Base-by-base conservation (phyloP, 2,888 invertebrate genomes). In the Itoplectis maculator region DNA sequence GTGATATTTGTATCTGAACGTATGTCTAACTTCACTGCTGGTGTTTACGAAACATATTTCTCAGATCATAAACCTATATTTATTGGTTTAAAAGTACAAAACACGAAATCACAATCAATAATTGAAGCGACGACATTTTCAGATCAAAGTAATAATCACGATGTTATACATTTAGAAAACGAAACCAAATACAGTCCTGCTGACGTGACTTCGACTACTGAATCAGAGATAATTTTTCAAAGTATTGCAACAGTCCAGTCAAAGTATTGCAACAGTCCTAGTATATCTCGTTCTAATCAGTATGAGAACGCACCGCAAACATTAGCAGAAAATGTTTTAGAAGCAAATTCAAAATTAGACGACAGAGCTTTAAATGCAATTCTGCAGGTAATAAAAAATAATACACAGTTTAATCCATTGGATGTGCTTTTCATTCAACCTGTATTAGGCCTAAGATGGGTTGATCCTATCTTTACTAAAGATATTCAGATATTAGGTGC, bases 1-100 rank as follows among this genome's bases (percentile, higher is more conserved):
- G 54, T 81, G 8, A 77, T 81, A 66, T 81, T 81, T 49, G 68
- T 81, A n/a, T 51, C 45, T 66, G 65, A 68, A 42, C 23, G 40
- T 15, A 72, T 77, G 18, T 15, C 18, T 2, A n/a, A 79, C 54
- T 70, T 65, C 15, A 61, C 54, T 35, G 65, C 79, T 40, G 72
- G 79, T 29, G 66, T 72, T 42, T 72, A 47, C 18, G 56, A 56
- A 56, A 56, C 29, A n/a, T 56, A 56, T 11, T 29, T 56, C 20
- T 56, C 56, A 4, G 56, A 56, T 56, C 56, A 56, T 56, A 56
- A 56, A 13, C 56, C 56, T 13, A 35, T 56, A 56, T 56, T 56
- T 11, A 56, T 56, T 56, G 54, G 54, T n/a, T 47, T 47, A 47
- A 29, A 29, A 29, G 29, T 29, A 29, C 29, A 29, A 29, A 29